These are phyloP conservation scores for Carcinoscorpius rotundicauda DNA, from an alignment of 1,140 invertebrate species.

Conservation along the genomic window DNA sequence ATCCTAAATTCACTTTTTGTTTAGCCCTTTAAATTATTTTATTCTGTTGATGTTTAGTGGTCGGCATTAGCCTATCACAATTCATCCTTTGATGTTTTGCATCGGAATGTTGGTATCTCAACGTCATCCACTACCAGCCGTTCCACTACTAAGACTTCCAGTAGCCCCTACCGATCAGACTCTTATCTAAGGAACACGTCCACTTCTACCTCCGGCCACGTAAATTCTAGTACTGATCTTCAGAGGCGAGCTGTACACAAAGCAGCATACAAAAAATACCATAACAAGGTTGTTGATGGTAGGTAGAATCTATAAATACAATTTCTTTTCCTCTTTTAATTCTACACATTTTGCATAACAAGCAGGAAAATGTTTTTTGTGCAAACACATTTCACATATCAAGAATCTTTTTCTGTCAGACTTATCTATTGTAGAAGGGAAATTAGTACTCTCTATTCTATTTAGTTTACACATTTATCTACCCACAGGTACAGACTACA, in stretches of 20 bases:
- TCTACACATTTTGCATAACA: no score
- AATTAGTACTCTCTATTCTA: no score
- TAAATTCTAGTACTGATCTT: neutral
- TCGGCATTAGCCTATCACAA: conserved; percentile 67
- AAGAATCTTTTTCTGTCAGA: no score
- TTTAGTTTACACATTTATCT: no score
- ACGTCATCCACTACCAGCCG: conserved; percentile 86
- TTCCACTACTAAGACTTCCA: conserved; percentile 86
- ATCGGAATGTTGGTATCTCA: conserved; percentile 84
- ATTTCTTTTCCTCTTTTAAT: no score
- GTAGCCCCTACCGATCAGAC: conserved; percentile 65
- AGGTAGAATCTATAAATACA: conserved; percentile 3
- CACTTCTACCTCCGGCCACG: conserved; percentile 21
- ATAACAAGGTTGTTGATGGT: conserved; percentile 13
- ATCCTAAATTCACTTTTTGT: no score
- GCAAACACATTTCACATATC: no score
- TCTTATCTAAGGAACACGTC: conserved; percentile 24
- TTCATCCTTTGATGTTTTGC: conserved; percentile 44
- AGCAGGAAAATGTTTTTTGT: no score
- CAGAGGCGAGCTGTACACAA: conserved; percentile 5
- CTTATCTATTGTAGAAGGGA: no score
- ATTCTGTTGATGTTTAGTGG: conserved; percentile 36
- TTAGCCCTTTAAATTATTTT: no score
- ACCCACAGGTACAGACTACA: no score
- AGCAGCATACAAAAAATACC: conserved; percentile 3